A percentile compares a stretch with the other conserved stretches of the same genome.
These are phyloP conservation scores for Apodemia zela DNA, from an alignment of 2,888 invertebrate genomes.

Conservation along the genomic window DNA sequence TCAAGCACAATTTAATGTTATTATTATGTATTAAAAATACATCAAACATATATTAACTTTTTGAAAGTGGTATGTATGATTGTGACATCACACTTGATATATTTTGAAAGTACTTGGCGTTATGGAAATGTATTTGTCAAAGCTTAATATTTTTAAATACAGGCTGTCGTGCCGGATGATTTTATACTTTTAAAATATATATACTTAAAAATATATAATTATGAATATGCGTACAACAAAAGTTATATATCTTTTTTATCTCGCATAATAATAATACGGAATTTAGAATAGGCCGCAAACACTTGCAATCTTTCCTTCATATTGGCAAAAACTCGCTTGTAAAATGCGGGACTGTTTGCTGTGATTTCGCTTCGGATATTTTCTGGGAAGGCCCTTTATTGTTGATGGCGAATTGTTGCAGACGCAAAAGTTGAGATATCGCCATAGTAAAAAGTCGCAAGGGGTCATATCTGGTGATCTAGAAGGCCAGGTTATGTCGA, in stretches of 20 bases:
- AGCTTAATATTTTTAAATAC: not conserved
- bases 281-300: not conserved
- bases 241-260: too few relatives aligned
- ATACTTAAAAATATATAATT: too few relatives aligned
- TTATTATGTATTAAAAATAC: constrained; percentile 9
- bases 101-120: not conserved
- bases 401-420: constrained; percentile 27
- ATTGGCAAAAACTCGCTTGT: constrained; percentile 24
- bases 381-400: constrained; percentile 26
- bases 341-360: constrained; percentile 25
- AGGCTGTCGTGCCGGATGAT: too few relatives aligned
- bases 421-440: constrained; percentile 24
- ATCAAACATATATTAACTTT: not conserved
- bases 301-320: constrained; percentile 20
- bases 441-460: constrained; percentile 17
- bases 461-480: constrained; percentile 20
- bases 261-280: too few relatives aligned
- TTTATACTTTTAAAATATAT: too few relatives aligned
- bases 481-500: constrained; percentile 26
- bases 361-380: constrained; percentile 30
- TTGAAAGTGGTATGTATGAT: not conserved
- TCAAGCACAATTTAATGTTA: constrained; percentile 34
- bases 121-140: not conserved
- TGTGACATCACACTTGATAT: not conserved
- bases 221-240: too few relatives aligned